phyloP scores from a whole-genome alignment of 2,888 invertebrate species.

The Ichneumon xanthorius region DNA sequence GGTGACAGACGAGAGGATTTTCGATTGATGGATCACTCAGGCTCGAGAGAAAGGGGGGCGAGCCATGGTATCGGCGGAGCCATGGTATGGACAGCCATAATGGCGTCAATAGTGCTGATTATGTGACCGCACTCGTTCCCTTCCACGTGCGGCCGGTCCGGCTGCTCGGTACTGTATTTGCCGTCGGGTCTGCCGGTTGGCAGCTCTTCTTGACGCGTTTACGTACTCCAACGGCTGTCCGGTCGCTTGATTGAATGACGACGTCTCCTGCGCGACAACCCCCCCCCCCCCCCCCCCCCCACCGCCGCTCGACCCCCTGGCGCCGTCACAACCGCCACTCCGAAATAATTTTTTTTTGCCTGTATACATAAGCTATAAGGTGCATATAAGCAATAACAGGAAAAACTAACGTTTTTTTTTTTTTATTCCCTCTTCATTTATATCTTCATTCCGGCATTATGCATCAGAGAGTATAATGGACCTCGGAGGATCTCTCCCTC shows the following conservation, averaged over 20 bases:
- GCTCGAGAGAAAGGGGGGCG: background rate
- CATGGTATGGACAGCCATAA: slow-evolving; percentile 69
- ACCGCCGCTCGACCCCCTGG: too few species aligned
- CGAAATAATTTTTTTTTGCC: background rate
- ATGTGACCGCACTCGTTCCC: slow-evolving; percentile 76
- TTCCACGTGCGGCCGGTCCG: slow-evolving; percentile 54
- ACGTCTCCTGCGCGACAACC: too few species aligned
- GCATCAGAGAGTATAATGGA: slow-evolving; percentile 45
- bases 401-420: slow-evolving; percentile 5
- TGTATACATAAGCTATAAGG: background rate
- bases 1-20: slow-evolving; percentile 34
- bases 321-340: background rate
- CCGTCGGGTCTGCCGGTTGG: background rate
- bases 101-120: slow-evolving; percentile 81
- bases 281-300: too few species aligned
- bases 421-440: slow-evolving; percentile 34
- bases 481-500: slow-evolving; percentile 34
- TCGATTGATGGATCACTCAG: slow-evolving; percentile 16
- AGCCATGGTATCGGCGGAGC: slow-evolving; percentile 45
- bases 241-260: slow-evolving; percentile 5
- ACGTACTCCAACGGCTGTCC: background rate
- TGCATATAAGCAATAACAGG: background rate
- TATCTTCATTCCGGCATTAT: slow-evolving; percentile 25
- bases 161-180: background rate
- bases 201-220: slow-evolving; percentile 1